Conservation (phyloP, 2,113 vertebrate species). For the Pipa parva region DNA sequence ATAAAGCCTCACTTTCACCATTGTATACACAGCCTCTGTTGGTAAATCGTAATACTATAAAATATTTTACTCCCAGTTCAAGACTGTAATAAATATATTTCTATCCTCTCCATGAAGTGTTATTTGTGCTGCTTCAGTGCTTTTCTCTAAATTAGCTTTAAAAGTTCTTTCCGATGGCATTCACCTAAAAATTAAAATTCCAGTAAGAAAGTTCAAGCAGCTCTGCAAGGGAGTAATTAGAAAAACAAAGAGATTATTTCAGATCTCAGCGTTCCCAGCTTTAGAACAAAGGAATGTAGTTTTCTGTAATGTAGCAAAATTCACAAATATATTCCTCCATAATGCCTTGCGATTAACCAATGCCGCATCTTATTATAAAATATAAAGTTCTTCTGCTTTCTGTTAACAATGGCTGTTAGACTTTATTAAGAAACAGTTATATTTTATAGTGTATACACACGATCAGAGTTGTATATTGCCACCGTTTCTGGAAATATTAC, state of each 20-base stretch:
- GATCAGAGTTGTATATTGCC: too few species aligned
- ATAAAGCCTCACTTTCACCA: too few species aligned
- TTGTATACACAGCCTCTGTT: too few species aligned
- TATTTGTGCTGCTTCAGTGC: not conserved
- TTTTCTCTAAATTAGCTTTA: conserved; percentile 3
- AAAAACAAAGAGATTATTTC: conserved; percentile 41
- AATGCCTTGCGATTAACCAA: conserved; percentile 16
- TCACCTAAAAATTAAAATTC: conserved; percentile 19
- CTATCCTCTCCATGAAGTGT: not conserved
- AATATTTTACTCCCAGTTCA: too few species aligned
- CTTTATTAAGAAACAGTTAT: not conserved
- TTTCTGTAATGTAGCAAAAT: not conserved
- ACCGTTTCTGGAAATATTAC: too few species aligned
- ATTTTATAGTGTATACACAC: too few species aligned
- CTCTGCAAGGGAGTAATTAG: conserved; percentile 35
- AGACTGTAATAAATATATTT: too few species aligned
- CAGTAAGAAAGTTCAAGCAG: conserved; percentile 18
- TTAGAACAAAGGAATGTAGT: conserved; percentile 10
- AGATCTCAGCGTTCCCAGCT: conserved; percentile 1
- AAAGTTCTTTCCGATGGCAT: not conserved
- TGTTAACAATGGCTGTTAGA: not conserved
- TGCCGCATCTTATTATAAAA: conserved; percentile 1
- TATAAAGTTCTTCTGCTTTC: conserved; percentile 18
- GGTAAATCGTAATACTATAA: too few species aligned
- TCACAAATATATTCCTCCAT: not conserved